These are phyloP conservation scores for Scophthalmus maximus DNA, from an alignment of 2,113 vertebrate species.

Conservation along the genomic window DNA sequence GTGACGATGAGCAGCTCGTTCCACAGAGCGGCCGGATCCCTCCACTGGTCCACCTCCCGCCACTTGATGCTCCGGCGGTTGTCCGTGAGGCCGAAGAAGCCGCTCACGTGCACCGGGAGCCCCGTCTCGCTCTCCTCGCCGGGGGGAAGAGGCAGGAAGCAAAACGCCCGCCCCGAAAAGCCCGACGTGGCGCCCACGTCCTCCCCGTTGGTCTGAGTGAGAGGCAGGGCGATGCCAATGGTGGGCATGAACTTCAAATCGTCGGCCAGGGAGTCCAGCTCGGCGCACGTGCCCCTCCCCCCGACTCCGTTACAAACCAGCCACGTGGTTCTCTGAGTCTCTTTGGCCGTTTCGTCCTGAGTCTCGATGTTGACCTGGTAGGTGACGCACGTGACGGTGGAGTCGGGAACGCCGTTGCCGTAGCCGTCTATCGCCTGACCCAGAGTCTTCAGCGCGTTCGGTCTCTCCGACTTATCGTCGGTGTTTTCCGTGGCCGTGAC, in stretches of 20 bases:
- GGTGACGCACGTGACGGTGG: constrained; percentile 89
- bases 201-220: constrained; percentile 77
- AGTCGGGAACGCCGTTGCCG: constrained; percentile 87
- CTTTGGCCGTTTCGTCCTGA: constrained; percentile 88
- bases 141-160: constrained; percentile 95
- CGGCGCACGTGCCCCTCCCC: constrained; percentile 89
- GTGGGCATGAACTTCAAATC: constrained; percentile 95
- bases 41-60: constrained; percentile 97
- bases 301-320: constrained; percentile 95
- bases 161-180: constrained; percentile 95
- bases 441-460: constrained; percentile 88
- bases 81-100: constrained; percentile 98
- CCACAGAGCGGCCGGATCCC: constrained; percentile 96
- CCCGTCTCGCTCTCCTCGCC: constrained; percentile 97
- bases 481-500: constrained; percentile 89
- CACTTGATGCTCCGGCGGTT: constrained; percentile 98
- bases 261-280: constrained; percentile 93
- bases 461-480: constrained; percentile 87
- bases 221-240: constrained; percentile 92
- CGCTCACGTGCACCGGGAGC: constrained; percentile 96
- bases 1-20: constrained; percentile 93
- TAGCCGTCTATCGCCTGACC: constrained; percentile 89
- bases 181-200: constrained; percentile 85
- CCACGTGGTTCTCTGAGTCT: constrained; percentile 90
- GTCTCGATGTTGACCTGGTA: constrained; percentile 91